Base-by-base conservation (phyloP, 1,140 invertebrate genomes). In the Limonius californicus region DNA sequence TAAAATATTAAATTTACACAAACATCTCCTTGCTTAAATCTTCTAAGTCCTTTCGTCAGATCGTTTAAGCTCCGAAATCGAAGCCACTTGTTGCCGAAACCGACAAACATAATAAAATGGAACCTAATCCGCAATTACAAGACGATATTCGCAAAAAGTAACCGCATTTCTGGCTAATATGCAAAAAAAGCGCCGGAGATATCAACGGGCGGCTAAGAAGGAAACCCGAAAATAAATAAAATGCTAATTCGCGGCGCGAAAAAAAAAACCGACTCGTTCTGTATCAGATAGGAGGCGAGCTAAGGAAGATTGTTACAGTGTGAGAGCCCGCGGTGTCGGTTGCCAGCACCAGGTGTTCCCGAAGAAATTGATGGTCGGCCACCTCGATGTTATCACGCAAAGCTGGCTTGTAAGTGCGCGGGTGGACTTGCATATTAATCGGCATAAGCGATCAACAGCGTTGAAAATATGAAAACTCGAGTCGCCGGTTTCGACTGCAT, bases 331-430 rank as follows among this genome's bases (percentile, higher is more conserved):
- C 9, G 23, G 23, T 27, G 9, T 27, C 23, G 23, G 23, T 27
- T 45, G n/a, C 42, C n/a, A 45, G 42, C 42, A 4, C 42, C 42
- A 45, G 42, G 42, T 45, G 42, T 45, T 45, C 42, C 6, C 12
- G 12, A 45, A 45, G 42, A n/a, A 45, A 45, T 45, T 45, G 42
- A 45, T 45, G 42, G n/a, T n/a, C n/a, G 42, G 16, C 42, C 42
- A 45, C 42, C 42, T 45, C 16, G 42, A 45, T 45, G 42, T 45
- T 45, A 45, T 45, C 42, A 45, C 42, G 42, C 14, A 45, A 4
- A 45, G 4, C 16, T 45, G 4, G 16, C 42, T 45, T 45, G 23
- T 27, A 27, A 39, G 1, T 39, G 35, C n/a, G 35, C 35, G 35
- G 35, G 35, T 6, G 35, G 35, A 9, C n/a, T 39, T 39, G 35